phyloP scores from a whole-genome alignment of 2,113 vertebrate genomes.

The Ibidorhyncha struthersii region DNA sequence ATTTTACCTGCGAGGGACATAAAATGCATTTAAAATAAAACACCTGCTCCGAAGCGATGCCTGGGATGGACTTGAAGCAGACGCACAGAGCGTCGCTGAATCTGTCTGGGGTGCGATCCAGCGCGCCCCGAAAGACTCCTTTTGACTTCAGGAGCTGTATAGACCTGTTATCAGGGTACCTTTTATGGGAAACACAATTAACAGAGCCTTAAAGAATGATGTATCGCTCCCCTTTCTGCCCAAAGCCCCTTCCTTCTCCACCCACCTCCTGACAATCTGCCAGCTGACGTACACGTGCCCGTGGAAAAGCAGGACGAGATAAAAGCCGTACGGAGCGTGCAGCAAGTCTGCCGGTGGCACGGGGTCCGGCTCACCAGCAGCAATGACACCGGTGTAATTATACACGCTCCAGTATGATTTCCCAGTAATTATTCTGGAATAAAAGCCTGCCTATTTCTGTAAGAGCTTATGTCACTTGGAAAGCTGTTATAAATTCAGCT shows the following conservation, averaged over 20 bases:
- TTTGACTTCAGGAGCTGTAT: background rate
- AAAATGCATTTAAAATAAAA: background rate
- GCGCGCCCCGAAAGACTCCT: background rate
- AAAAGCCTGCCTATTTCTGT: conserved; percentile 61
- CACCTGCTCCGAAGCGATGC: background rate
- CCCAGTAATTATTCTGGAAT: conserved; percentile 59
- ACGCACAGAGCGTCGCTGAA: background rate
- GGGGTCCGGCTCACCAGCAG: background rate
- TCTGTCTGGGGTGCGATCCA: background rate
- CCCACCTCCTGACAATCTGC: background rate
- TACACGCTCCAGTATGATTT: background rate
- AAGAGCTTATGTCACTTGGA: conserved; percentile 61
- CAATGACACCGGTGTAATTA: background rate
- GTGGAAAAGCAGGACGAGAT: background rate
- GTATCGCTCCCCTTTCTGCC: background rate
- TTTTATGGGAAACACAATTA: background rate
- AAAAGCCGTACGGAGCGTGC: background rate
- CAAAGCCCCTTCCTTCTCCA: background rate
- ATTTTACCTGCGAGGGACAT: background rate
- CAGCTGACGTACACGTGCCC: background rate
- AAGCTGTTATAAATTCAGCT: conserved; percentile 54
- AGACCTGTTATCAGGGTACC: background rate
- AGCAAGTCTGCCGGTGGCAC: background rate
- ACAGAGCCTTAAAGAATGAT: background rate
- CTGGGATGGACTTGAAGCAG: background rate